phyloP scores from a whole-genome alignment of 2,888 invertebrate species.

The Polydrusus pterygomalis region DNA sequence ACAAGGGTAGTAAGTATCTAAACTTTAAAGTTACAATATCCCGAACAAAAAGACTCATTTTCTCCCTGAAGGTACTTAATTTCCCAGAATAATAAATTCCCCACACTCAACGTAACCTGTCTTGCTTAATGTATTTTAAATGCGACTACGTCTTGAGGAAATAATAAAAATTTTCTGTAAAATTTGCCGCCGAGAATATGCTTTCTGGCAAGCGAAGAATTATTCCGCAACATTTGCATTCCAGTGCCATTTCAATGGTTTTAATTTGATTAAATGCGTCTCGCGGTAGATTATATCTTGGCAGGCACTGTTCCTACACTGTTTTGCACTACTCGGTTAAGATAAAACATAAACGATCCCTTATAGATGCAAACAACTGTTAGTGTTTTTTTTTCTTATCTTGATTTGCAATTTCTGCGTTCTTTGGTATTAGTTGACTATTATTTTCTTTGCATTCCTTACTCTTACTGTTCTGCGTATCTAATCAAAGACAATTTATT shows the following conservation, averaged over 20 bases:
- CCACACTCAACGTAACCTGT: slow-evolving; percentile 36
- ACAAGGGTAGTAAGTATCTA: neutral
- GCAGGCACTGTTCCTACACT: slow-evolving; percentile 38
- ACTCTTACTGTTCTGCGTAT: neutral
- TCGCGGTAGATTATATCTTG: slow-evolving; percentile 40
- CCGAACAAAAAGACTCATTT: neutral
- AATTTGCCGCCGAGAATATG: slow-evolving; percentile 58
- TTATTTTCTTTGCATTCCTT: slow-evolving; percentile 26
- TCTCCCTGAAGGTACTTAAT: slow-evolving; percentile 26
- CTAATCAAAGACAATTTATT: slow-evolving; percentile 28
- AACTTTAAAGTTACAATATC: neutral
- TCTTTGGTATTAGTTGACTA: slow-evolving; percentile 15
- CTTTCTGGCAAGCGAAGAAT: slow-evolving; percentile 61
- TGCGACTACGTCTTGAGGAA: slow-evolving; percentile 44
- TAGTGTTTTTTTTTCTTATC: slow-evolving; percentile 23
- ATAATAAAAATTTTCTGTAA: slow-evolving; percentile 62
- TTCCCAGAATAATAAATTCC: slow-evolving; percentile 33
- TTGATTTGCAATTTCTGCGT: slow-evolving; percentile 16
- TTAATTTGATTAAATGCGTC: slow-evolving; percentile 55
- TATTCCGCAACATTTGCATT: slow-evolving; percentile 68
- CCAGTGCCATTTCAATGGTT: slow-evolving; percentile 58
- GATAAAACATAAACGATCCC: slow-evolving; percentile 38
- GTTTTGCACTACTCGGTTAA: slow-evolving; percentile 43
- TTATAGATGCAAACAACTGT: slow-evolving; percentile 37
- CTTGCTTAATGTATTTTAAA: slow-evolving; percentile 49